Conservation (phyloP, 1,140 invertebrate species). For the Ostrea denselamellosa region DNA sequence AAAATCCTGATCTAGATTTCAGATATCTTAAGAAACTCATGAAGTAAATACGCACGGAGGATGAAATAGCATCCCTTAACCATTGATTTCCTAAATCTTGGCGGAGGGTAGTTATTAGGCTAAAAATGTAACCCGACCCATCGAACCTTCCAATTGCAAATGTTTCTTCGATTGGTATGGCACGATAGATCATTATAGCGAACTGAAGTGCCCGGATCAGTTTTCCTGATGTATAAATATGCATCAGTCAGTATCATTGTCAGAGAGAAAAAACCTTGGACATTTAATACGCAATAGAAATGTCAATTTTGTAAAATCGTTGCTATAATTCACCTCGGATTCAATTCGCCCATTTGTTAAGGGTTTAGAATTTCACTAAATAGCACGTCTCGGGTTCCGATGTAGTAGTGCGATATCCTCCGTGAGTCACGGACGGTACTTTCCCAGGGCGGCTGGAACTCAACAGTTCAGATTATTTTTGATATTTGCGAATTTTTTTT, state of each 20-base stretch:
- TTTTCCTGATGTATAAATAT: constrained; percentile 38
- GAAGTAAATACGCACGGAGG: background rate
- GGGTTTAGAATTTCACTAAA: constrained; percentile 32
- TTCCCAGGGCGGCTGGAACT: background rate
- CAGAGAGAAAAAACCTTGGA: constrained; percentile 31
- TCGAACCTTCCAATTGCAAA: constrained; percentile 32
- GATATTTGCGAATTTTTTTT: no score
- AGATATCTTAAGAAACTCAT: background rate
- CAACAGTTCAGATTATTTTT: no score
- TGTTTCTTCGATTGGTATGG: constrained; percentile 20
- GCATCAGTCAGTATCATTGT: constrained; percentile 34
- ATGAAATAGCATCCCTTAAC: background rate
- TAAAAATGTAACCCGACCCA: constrained; percentile 29
- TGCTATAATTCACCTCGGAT: constrained; percentile 34
- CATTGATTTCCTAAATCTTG: constrained; percentile 37
- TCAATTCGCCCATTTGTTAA: constrained; percentile 40
- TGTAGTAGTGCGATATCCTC: background rate
- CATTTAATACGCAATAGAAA: constrained; percentile 43
- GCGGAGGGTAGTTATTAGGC: constrained; percentile 27
- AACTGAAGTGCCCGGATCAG: constrained; percentile 36
- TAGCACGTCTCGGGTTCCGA: constrained; percentile 33
- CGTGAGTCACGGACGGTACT: background rate
- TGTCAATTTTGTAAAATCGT: constrained; percentile 42
- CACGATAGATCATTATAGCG: constrained; percentile 32
- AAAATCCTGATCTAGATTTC: background rate